phyloP scores from a whole-genome alignment of 1,140 invertebrate species.

The Euwallacea similis region DNA sequence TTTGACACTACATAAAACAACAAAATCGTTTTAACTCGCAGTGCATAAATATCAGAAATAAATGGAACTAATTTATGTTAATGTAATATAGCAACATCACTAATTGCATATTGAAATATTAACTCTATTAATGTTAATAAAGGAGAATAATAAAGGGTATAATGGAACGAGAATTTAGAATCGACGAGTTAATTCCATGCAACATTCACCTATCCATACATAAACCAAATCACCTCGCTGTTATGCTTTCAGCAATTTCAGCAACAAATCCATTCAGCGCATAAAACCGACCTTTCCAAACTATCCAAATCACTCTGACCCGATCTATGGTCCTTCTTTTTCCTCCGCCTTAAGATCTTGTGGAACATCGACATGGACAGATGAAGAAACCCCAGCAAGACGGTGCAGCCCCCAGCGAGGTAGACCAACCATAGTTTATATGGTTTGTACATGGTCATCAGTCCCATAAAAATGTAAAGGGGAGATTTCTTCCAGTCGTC shows the following conservation, averaged over 20 bases:
- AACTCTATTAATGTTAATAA: background rate
- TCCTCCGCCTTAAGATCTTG: conserved; percentile 29
- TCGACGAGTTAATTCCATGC: no score
- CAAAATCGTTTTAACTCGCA: no score
- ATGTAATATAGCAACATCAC: background rate
- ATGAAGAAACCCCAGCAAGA: conserved; percentile 48
- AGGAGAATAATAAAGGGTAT: background rate
- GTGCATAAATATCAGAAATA: no score
- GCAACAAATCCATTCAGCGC: no score
- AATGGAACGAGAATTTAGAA: background rate
- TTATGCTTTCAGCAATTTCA: no score
- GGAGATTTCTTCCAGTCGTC: conserved; percentile 50
- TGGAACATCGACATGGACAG: conserved; percentile 45
- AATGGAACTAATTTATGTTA: no score
- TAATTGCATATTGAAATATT: conserved; percentile 6
- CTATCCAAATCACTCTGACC: conserved; percentile 49
- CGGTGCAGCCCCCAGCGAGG: conserved; percentile 46
- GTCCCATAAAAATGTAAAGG: conserved; percentile 47
- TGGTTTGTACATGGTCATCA: conserved; percentile 48
- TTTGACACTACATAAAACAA: no score
- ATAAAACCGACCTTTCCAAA: conserved; percentile 48
- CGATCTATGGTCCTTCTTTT: conserved; percentile 43
- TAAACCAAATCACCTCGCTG: no score
- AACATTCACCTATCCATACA: no score
- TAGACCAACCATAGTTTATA: conserved; percentile 52